phyloP scores from a whole-genome alignment of 2,113 vertebrate genomes.

The Indicator indicator region DNA sequence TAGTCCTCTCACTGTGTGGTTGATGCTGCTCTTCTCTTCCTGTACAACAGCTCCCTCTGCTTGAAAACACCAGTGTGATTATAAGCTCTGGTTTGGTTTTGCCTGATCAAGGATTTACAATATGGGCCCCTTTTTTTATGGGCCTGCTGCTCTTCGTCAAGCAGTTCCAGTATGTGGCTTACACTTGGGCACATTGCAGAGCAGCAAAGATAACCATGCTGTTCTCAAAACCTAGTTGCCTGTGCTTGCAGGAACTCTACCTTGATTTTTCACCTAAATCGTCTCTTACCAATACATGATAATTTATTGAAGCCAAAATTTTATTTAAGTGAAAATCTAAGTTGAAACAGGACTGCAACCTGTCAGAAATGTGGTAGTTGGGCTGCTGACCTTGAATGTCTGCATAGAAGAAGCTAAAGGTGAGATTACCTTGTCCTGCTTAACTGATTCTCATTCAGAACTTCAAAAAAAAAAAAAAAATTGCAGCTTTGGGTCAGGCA shows the following conservation, averaged over 20 bases:
- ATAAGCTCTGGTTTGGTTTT: not conserved
- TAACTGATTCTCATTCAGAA: not conserved
- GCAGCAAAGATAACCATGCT: not conserved
- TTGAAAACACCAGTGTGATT: slow-evolving; percentile 72
- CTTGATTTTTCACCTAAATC: not conserved
- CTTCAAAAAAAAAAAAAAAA: not conserved
- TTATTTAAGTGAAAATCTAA: not conserved
- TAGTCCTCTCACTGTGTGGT: not conserved
- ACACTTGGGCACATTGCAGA: not conserved
- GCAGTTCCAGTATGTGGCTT: not conserved
- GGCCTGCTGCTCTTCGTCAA: not conserved
- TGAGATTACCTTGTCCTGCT: not conserved
- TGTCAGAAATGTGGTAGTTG: not conserved
- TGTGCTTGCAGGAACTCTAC: not conserved
- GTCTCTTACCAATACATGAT: not conserved
- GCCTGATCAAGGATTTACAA: not conserved
- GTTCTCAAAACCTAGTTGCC: not conserved
- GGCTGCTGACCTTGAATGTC: not conserved
- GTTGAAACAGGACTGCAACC: not conserved
- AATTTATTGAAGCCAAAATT: not conserved
- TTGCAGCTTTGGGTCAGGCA: not conserved
- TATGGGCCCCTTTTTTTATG: not conserved
- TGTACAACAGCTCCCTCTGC: slow-evolving; percentile 82
- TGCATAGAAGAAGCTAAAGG: not conserved
- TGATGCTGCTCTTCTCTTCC: slow-evolving; percentile 56